Percentiles rank a stretch among this genome's conserved stretches.
Conservation (phyloP, 2,888 invertebrate genomes). For the Cremastinae sp. region DNA sequence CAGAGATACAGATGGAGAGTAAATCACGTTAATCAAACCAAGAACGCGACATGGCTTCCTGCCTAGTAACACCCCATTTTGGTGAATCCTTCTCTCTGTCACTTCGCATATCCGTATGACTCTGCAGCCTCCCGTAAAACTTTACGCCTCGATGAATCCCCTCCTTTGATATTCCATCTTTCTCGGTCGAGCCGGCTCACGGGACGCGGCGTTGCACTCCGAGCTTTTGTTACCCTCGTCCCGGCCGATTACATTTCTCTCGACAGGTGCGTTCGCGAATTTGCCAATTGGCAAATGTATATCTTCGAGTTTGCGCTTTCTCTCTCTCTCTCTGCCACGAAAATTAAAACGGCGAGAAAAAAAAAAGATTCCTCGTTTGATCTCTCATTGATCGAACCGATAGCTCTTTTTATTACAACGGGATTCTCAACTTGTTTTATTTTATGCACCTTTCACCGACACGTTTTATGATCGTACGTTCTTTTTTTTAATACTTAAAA, state of each 20-base stretch:
- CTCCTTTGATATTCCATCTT: slow-evolving; percentile 66
- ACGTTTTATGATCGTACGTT: too few species aligned
- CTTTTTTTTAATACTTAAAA: too few species aligned
- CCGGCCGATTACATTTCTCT: slow-evolving; percentile 74
- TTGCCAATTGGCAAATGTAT: slow-evolving; percentile 64
- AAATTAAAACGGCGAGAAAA: slow-evolving; percentile 37
- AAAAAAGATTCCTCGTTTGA: slow-evolving; percentile 66
- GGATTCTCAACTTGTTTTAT: too few species aligned
- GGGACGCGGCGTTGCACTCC: background rate
- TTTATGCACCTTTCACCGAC: too few species aligned
- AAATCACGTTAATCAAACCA: slow-evolving; percentile 73
- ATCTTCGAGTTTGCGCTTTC: slow-evolving; percentile 30
- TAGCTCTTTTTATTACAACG: too few species aligned
- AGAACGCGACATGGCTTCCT: slow-evolving; percentile 77
- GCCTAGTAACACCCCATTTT: slow-evolving; percentile 78
- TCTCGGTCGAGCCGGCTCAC: slow-evolving; percentile 74
- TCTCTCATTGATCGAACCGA: slow-evolving; percentile 52
- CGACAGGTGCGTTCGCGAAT: slow-evolving; percentile 75
- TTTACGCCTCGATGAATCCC: slow-evolving; percentile 66
- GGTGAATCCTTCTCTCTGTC: slow-evolving; percentile 69
- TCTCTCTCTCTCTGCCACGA: background rate
- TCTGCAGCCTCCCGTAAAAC: slow-evolving; percentile 64
- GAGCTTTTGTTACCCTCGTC: slow-evolving; percentile 23
- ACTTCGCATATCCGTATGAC: slow-evolving; percentile 66
- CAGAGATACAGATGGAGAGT: background rate